Evolutionary conservation across 2,797 vertebrate genomes (phyloP).

Genomic region (Rhinella marina): DNA sequence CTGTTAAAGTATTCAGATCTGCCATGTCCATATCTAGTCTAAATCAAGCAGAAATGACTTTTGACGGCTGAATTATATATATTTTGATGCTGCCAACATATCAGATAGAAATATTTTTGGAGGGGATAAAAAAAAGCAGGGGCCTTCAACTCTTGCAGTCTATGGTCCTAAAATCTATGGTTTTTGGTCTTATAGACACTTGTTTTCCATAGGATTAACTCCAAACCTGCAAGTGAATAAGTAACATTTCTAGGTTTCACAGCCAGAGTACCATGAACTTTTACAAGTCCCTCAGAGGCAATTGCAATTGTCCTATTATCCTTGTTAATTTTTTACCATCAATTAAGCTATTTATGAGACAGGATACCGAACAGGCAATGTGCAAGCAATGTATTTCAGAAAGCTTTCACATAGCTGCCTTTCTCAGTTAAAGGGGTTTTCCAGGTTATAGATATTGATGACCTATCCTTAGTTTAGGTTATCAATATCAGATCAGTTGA

Average conservation of each 20-base stretch:
- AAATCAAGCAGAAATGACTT: too few relatives aligned
- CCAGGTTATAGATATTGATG: too few relatives aligned
- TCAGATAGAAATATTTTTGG: too few relatives aligned
- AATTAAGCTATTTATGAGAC: constrained; percentile 34
- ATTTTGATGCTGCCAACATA: too few relatives aligned
- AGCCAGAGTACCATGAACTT: constrained; percentile 11
- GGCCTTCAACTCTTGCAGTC: background rate
- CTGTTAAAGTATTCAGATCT: too few relatives aligned
- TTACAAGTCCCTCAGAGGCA: constrained; percentile 21
- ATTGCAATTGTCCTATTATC: background rate
- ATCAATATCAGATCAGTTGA: too few relatives aligned
- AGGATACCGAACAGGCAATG: background rate
- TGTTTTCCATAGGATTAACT: background rate
- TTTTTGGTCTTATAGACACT: background rate
- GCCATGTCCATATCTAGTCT: too few relatives aligned
- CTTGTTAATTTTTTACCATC: constrained; percentile 13
- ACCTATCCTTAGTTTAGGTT: too few relatives aligned
- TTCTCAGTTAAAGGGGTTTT: background rate
- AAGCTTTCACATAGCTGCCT: background rate
- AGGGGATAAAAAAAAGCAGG: background rate
- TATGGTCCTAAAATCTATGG: background rate
- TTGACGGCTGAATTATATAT: too few relatives aligned
- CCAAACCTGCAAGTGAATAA: background rate
- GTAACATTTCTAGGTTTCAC: background rate
- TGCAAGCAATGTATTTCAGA: background rate